These are phyloP conservation scores for Trissolcus basalis DNA, from an alignment of 1,140 invertebrate genomes.

Conservation along the genomic window DNA sequence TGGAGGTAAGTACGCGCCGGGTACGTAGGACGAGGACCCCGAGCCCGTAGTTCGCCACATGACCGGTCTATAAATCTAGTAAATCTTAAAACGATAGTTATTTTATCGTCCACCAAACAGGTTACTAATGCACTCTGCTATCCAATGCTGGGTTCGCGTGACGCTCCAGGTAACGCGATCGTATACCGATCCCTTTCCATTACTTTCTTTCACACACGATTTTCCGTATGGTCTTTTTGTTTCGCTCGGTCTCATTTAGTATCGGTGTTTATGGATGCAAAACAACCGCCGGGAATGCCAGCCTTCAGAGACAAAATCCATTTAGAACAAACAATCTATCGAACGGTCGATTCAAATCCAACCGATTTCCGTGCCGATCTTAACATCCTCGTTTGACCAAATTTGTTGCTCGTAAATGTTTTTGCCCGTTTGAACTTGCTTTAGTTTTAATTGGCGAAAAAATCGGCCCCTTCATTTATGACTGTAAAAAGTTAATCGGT, in stretches of 20 bases:
- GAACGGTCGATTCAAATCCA: too few relatives aligned
- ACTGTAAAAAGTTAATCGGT: too few relatives aligned
- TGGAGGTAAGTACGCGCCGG: constrained; percentile 32
- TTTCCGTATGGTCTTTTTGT: constrained; percentile 11
- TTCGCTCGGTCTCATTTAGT: constrained; percentile 28
- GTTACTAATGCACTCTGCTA: constrained; percentile 65
- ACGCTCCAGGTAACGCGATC: constrained; percentile 60
- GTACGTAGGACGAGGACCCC: constrained; percentile 46
- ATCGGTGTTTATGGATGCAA: too few relatives aligned
- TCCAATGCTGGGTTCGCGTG: constrained; percentile 64
- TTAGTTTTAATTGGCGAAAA: too few relatives aligned
- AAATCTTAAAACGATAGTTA: constrained; percentile 67
- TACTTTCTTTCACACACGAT: constrained; percentile 47
- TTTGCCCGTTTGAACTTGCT: too few relatives aligned
- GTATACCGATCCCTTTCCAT: constrained; percentile 34
- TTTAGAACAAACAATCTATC: too few relatives aligned
- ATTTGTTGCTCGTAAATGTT: too few relatives aligned
- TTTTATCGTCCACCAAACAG: constrained; percentile 70
- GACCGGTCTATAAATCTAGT: constrained; percentile 70
- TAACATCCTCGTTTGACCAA: too few relatives aligned
- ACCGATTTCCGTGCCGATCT: too few relatives aligned
- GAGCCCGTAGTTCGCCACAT: constrained; percentile 53
- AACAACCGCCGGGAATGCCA: too few relatives aligned
- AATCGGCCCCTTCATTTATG: too few relatives aligned
- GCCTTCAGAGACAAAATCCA: too few relatives aligned